Conservation (phyloP, 2,113 vertebrate species). For the Oncorhynchus clarkii region DNA sequence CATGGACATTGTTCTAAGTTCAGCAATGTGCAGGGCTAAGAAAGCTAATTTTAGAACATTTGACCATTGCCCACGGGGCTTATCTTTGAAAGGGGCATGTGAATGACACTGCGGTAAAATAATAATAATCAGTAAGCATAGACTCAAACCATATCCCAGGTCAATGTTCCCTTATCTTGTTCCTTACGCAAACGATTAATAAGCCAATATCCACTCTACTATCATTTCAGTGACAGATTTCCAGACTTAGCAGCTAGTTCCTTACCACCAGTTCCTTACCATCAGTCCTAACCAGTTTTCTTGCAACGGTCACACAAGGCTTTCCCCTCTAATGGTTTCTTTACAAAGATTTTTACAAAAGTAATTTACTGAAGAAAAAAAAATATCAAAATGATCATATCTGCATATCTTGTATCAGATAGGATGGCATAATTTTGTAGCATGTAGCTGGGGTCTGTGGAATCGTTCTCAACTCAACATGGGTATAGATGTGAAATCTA, state of each 20-base stretch:
- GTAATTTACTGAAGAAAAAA: not conserved
- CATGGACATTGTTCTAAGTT: too few relatives aligned
- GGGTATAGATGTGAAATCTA: slow-evolving; percentile 43
- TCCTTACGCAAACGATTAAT: not conserved
- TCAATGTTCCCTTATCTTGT: slow-evolving; percentile 2
- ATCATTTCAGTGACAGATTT: not conserved
- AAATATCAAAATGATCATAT: not conserved
- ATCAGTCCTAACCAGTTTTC: not conserved
- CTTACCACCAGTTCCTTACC: not conserved
- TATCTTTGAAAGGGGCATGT: too few relatives aligned
- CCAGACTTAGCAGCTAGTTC: not conserved
- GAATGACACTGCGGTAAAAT: too few relatives aligned
- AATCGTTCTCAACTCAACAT: slow-evolving; percentile 55
- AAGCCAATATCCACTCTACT: not conserved
- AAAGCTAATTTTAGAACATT: too few relatives aligned
- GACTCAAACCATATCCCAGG: slow-evolving; percentile 5
- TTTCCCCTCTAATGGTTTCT: too few relatives aligned
- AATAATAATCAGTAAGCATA: not conserved
- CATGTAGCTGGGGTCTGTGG: slow-evolving; percentile 31
- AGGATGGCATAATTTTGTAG: too few relatives aligned
- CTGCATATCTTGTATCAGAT: too few relatives aligned
- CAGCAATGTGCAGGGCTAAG: too few relatives aligned
- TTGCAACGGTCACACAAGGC: too few relatives aligned
- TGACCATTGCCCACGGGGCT: too few relatives aligned
- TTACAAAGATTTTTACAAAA: not conserved